A percentile compares a stretch with the other conserved stretches of the same genome.
Conservation (phyloP, 2,113 vertebrate species). For the Syrrhaptes paradoxus region DNA sequence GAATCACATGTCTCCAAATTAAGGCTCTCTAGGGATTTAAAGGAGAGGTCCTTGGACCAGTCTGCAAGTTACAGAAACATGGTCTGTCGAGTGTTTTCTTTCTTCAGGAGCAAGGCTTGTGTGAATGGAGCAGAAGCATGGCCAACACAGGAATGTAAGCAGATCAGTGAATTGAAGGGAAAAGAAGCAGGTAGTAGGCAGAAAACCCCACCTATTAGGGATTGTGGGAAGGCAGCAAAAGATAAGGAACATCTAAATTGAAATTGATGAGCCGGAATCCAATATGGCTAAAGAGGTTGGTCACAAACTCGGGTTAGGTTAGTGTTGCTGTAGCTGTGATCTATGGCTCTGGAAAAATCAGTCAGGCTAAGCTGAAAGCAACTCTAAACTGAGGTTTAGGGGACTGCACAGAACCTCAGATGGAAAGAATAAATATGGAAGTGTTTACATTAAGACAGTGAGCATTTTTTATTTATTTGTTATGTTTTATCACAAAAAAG, state of each 20-base stretch:
- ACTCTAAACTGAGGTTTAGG: neutral
- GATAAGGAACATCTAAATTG: neutral
- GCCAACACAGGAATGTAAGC: neutral
- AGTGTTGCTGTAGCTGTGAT: neutral
- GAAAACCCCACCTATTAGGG: neutral
- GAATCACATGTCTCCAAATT: neutral
- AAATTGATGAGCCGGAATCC: neutral
- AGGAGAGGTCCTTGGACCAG: neutral
- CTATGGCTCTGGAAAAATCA: neutral
- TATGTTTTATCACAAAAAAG: neutral
- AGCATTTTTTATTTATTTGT: neutral
- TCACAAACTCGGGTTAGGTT: fast-evolving
- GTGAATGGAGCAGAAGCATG: neutral
- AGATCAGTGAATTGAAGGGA: neutral
- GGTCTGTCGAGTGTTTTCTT: neutral
- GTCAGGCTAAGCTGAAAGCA: neutral
- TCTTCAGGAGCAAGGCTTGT: neutral
- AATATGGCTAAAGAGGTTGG: neutral
- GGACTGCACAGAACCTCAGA: neutral
- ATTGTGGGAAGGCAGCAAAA: neutral
- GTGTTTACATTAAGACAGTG: neutral
- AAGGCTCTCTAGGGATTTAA: neutral
- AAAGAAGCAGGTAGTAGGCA: neutral
- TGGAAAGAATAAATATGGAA: neutral
- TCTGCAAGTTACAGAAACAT: neutral